phyloP scores from a whole-genome alignment of 2,888 invertebrate genomes.

The Harmothoe impar region DNA sequence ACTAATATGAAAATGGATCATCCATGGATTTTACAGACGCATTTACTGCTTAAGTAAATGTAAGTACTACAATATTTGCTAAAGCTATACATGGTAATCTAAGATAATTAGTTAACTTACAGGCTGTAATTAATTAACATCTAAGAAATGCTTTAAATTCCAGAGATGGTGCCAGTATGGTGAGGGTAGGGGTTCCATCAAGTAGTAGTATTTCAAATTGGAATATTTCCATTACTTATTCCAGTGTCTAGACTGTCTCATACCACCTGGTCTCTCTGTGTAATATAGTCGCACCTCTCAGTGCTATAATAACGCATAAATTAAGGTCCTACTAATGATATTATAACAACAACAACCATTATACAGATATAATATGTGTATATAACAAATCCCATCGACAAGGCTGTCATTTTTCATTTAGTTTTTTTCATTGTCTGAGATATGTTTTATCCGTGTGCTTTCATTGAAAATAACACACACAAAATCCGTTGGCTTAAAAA shows the following conservation, averaged over 20 bases:
- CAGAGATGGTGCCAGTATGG: background rate
- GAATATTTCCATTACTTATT: background rate
- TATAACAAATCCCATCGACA: conserved; percentile 52
- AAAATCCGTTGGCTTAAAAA: conserved; percentile 37
- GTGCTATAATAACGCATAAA: conserved; percentile 19
- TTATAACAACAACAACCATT: conserved; percentile 25
- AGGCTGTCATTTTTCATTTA: conserved; percentile 48
- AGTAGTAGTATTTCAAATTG: background rate
- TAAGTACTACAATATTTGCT: conserved; percentile 59
- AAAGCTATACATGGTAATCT: conserved; percentile 48
- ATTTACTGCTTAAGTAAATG: conserved; percentile 31
- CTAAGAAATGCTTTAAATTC: background rate
- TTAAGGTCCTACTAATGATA: conserved; percentile 38
- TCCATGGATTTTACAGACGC: background rate
- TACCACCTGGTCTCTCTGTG: background rate
- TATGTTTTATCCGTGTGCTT: conserved; percentile 30
- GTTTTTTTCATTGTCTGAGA: conserved; percentile 54
- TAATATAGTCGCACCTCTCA: background rate
- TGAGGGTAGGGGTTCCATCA: background rate
- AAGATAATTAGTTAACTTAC: conserved; percentile 53
- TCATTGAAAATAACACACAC: conserved; percentile 26
- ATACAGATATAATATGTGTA: too few relatives aligned
- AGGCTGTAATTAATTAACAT: conserved; percentile 30
- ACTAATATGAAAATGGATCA: background rate
- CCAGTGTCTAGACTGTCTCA: background rate